Evolutionary conservation across 2,888 invertebrate genomes (phyloP).

Genomic region (Teinopalpus imperialis): DNA sequence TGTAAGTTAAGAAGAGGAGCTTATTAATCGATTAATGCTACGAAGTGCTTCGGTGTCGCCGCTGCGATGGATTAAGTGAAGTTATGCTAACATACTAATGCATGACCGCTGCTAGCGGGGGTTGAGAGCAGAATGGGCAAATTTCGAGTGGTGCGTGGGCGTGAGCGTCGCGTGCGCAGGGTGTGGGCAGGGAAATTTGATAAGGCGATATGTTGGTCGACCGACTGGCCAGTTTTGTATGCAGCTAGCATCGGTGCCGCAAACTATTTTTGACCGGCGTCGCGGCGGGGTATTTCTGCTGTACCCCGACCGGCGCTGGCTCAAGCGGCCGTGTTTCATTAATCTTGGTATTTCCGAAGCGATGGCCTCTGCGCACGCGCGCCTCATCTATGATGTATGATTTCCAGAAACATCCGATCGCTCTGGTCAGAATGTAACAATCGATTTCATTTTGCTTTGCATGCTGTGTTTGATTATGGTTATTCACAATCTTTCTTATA

Average conservation of each 20-base stretch:
- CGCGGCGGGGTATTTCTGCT: conserved; percentile 46
- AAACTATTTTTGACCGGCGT: conserved; percentile 71
- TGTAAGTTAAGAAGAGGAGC: conserved; percentile 68
- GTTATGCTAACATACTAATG: conserved; percentile 76
- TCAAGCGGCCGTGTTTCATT: conserved; percentile 36
- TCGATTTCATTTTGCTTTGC: conserved; percentile 18
- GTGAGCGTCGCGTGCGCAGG: conserved; percentile 39
- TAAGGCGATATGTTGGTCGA: conserved; percentile 64
- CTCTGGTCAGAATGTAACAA: not conserved
- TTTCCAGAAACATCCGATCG: conserved; percentile 5
- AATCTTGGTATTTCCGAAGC: conserved; percentile 23
- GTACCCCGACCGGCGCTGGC: conserved; percentile 46
- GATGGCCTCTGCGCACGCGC: conserved; percentile 16
- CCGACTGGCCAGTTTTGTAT: conserved; percentile 74
- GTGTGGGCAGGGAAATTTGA: conserved; percentile 78
- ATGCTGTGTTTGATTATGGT: conserved; percentile 8
- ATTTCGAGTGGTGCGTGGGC: conserved; percentile 49
- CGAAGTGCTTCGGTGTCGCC: conserved; percentile 44
- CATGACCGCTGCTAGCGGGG: conserved; percentile 51
- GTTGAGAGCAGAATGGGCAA: conserved; percentile 37
- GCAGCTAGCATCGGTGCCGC: conserved; percentile 55
- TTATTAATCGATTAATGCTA: conserved; percentile 65
- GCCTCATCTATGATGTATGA: conserved; percentile 25
- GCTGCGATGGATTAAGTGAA: conserved; percentile 51
- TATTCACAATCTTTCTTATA: too few species aligned